A percentile compares a stretch with the other conserved stretches of the same genome.
Conservation (phyloP, 2,113 vertebrate genomes). For the Ptychochromis oligacanthus region DNA sequence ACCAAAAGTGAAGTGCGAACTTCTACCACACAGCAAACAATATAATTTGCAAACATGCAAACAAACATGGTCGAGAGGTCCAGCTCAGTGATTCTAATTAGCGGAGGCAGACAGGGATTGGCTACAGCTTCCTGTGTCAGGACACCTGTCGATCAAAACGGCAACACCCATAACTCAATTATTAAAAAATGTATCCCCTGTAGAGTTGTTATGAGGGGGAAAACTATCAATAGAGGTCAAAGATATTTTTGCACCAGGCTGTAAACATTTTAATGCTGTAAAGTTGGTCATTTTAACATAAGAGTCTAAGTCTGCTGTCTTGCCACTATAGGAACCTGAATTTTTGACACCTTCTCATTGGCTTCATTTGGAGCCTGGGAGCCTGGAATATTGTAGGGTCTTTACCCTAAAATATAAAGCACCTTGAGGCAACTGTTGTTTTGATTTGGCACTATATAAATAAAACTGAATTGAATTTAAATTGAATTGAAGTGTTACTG, state of each 20-base stretch:
- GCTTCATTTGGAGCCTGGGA: not conserved
- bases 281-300: not conserved
- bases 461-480: too few relatives aligned
- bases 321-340: not conserved
- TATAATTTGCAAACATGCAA: too few relatives aligned
- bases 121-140: not conserved
- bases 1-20: not conserved
- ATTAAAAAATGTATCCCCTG: not conserved
- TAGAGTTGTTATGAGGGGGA: not conserved
- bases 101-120: fast-evolving
- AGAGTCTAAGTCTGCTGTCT: not conserved
- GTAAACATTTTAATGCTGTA: not conserved
- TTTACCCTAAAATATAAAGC: too few relatives aligned
- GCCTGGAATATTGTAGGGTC: too few relatives aligned
- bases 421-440: too few relatives aligned
- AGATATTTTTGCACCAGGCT: not conserved
- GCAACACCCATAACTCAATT: not conserved
- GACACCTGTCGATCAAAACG: not conserved
- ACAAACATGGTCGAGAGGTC: too few relatives aligned
- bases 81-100: too few relatives aligned
- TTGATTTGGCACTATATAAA: too few relatives aligned
- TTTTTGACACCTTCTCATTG: not conserved
- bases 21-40: not conserved
- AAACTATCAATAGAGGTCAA: not conserved
- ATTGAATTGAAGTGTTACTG: too few relatives aligned